A percentile compares a stretch with the other conserved stretches of the same genome.
phyloP scores from a whole-genome alignment of 2,113 vertebrate genomes.

The Lycaon pictus region DNA sequence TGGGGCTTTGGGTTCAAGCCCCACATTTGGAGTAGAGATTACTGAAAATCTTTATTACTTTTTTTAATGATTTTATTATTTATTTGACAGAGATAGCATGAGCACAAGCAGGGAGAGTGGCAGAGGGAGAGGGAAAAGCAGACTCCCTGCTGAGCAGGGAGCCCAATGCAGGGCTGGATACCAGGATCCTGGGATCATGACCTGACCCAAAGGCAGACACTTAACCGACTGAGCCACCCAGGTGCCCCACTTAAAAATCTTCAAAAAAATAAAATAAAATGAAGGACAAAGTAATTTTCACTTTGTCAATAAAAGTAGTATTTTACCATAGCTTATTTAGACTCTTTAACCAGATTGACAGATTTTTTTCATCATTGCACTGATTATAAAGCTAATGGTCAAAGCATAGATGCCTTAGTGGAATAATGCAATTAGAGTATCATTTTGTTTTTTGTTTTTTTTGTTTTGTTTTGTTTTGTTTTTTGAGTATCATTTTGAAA shows the following conservation, averaged over 20 bases:
- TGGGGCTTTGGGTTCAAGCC: neutral
- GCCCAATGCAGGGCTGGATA: no score
- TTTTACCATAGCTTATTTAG: neutral
- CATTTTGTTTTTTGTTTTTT: neutral
- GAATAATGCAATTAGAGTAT: neutral
- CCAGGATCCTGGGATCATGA: no score
- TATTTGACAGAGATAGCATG: no score
- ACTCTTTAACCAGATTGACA: neutral
- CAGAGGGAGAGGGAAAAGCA: no score
- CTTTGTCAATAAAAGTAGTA: slow-evolving; percentile 19
- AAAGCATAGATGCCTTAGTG: neutral
- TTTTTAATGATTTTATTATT: no score
- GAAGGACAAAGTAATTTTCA: slow-evolving; percentile 6
- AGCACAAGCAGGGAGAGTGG: no score
- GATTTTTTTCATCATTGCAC: neutral
- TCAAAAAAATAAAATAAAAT: neutral
- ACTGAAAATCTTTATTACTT: neutral
- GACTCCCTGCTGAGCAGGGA: no score
- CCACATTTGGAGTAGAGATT: neutral
- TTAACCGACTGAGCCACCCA: no score
- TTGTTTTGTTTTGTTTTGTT: no score
- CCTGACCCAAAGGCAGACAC: no score
- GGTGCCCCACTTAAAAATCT: neutral
- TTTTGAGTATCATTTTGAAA: neutral
- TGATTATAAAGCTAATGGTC: neutral